Evolutionary conservation across 30 jellyfish, hydroid and myxozoan genomes (phyloP), one percentile per base, ranked within the genome.

Genomic region (Aurelia sp.): DNA sequence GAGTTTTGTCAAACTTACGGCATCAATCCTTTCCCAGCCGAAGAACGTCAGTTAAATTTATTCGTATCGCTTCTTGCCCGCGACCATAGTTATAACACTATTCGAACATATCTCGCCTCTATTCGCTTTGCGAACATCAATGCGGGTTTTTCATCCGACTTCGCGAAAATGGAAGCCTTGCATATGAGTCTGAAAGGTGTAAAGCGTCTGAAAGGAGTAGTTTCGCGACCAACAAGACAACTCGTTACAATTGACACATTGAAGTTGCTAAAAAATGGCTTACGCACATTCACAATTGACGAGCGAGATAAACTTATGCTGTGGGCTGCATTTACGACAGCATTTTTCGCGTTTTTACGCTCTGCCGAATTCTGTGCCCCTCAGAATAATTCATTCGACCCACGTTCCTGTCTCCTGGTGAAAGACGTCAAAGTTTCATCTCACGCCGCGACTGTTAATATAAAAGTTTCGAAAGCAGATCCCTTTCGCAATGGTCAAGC

Each of bases 201-300:
- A 71, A 38, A 16, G 22, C 82, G 82, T 8, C 41, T 30, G 6
- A 38, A 71, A 71, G 82, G 82, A 40, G 65, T 21, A 8, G 5
- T 71, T 71, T 13, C 41, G 20, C 70, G 82, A 4, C 82, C 82
- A 40, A 64, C 4, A 22, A 16, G 82, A 27, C 63, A 21, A 38
- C 82, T 74, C 19, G 44, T 71, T 4, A 71, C 82, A 4, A 24
- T 47, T 38, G 35, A 22, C n/a, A 38, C 20, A 3, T n/a, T 64
- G 76, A 64, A 64, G 6, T 24, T 44, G 33, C 76, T 64, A 3
- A 64, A 64, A 64, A 41, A 64, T n/a, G 76, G 76, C 76, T 41
- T 64, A 13, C 76, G 76, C 76, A 18, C 24, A 15, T 51, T 41
- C 24, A 13, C 4, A n/a, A n/a, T n/a, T 3, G 33, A 17, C 3